Evolutionary conservation across 2,797 vertebrate species (phyloP).

Genomic region (Rhincodon typus): DNA sequence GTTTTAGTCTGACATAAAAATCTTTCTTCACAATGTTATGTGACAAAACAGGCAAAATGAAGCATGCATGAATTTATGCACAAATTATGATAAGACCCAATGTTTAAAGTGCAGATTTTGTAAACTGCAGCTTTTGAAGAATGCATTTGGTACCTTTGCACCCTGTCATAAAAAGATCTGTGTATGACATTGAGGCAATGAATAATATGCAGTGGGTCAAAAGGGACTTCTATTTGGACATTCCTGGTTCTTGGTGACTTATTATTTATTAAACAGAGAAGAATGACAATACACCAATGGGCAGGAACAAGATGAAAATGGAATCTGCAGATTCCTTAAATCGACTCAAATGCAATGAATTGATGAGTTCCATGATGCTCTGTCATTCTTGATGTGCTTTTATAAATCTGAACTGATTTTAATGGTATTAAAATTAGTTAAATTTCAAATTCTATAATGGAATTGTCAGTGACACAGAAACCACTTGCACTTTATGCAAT

Average conservation of each 20-base stretch:
- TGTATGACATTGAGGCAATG: neutral
- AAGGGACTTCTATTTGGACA: too few relatives aligned
- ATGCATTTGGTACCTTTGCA: neutral
- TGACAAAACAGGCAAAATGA: neutral
- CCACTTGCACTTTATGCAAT: too few relatives aligned
- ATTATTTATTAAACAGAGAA: neutral
- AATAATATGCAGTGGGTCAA: neutral
- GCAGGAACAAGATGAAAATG: neutral
- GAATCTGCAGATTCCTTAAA: constrained; percentile 7
- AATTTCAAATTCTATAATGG: neutral
- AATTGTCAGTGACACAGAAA: neutral
- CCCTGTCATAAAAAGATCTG: neutral
- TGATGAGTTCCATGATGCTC: neutral
- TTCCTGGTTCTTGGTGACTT: neutral
- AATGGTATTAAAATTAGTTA: neutral
- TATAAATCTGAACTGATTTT: neutral
- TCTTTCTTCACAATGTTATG: neutral
- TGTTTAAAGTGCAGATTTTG: neutral
- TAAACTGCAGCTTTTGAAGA: neutral
- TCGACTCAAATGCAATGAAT: neutral
- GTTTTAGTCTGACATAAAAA: neutral
- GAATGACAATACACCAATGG: neutral
- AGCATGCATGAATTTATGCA: neutral
- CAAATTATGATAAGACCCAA: neutral
- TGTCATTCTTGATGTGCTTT: neutral